phyloP scores from a whole-genome alignment of 2,888 invertebrate species.

The Drosophila koepferae region DNA sequence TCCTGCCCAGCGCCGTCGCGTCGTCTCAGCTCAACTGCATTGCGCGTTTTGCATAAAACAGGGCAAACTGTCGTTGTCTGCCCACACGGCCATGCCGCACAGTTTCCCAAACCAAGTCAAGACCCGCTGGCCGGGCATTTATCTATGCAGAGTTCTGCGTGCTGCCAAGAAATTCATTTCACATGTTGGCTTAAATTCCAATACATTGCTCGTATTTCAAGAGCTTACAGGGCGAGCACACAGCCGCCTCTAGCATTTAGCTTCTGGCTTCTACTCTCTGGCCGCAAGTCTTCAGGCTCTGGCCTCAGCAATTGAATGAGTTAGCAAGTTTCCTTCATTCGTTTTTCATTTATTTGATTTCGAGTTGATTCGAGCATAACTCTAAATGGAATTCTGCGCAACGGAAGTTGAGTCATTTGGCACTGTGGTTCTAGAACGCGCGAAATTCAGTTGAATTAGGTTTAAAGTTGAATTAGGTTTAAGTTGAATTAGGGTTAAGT shows the following conservation, averaged over 20 bases:
- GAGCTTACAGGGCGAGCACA: constrained; percentile 8
- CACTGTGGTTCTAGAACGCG: constrained; percentile 22
- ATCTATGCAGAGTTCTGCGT: constrained; percentile 39
- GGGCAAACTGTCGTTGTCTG: constrained; percentile 37
- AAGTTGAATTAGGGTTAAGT: too few relatives aligned
- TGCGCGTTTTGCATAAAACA: constrained; percentile 50
- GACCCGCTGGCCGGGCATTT: constrained; percentile 5
- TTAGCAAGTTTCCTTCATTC: constrained; percentile 53
- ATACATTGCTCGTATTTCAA: constrained; percentile 49
- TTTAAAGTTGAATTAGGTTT: background rate
- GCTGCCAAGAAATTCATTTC: constrained; percentile 56
- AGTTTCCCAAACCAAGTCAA: background rate
- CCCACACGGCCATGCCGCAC: constrained; percentile 2
- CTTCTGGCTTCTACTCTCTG: background rate
- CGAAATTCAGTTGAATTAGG: background rate
- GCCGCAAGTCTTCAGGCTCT: background rate
- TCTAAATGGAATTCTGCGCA: constrained; percentile 53
- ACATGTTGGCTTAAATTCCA: constrained; percentile 64
- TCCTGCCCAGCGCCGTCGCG: background rate
- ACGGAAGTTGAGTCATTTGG: constrained; percentile 64
- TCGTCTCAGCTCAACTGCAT: constrained; percentile 25
- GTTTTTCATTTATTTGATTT: constrained; percentile 60
- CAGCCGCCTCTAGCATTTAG: background rate
- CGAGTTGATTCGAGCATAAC: constrained; percentile 56
- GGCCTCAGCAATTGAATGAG: constrained; percentile 48